These are phyloP conservation scores for Hemistola chrysoprasaria DNA, from an alignment of 2,888 invertebrate genomes.

Conservation along the genomic window DNA sequence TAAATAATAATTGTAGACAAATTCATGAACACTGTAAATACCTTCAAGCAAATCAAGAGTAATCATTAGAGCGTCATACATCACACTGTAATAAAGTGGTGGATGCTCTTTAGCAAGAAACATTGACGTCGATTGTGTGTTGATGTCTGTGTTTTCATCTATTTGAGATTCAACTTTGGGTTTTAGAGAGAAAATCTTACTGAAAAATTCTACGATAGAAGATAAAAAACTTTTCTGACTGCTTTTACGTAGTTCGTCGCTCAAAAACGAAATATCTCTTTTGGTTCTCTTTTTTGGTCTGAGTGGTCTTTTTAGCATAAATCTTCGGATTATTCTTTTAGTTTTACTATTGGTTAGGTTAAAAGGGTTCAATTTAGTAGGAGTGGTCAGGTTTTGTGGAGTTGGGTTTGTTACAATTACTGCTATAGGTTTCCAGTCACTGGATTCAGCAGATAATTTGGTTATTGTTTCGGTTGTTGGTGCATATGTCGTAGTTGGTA, in stretches of 20 bases:
- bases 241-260: not conserved
- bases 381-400: constrained; percentile 29
- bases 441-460: constrained; percentile 35
- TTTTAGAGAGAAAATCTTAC: constrained; percentile 33
- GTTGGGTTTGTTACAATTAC: constrained; percentile 44
- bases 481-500: constrained; percentile 34
- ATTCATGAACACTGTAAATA: constrained; percentile 49
- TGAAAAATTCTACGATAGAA: constrained; percentile 37
- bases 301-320: constrained; percentile 38
- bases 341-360: constrained; percentile 18
- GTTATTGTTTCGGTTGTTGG: constrained; percentile 29
- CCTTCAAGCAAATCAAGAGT: constrained; percentile 61
- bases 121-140: constrained; percentile 49
- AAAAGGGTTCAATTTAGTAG: not conserved
- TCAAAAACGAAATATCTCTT: constrained; percentile 15
- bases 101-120: constrained; percentile 35
- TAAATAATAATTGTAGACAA: constrained; percentile 41
- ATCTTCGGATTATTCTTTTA: constrained; percentile 21
- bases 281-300: constrained; percentile 44
- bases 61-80: constrained; percentile 57
- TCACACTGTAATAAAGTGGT: constrained; percentile 48
- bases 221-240: constrained; percentile 38
- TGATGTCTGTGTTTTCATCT: constrained; percentile 41
- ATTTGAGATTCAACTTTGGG: constrained; percentile 41
- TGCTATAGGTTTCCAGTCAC: constrained; percentile 69